phyloP scores from a whole-genome alignment of 2,113 vertebrate species.

The Ellobius talpinus region DNA sequence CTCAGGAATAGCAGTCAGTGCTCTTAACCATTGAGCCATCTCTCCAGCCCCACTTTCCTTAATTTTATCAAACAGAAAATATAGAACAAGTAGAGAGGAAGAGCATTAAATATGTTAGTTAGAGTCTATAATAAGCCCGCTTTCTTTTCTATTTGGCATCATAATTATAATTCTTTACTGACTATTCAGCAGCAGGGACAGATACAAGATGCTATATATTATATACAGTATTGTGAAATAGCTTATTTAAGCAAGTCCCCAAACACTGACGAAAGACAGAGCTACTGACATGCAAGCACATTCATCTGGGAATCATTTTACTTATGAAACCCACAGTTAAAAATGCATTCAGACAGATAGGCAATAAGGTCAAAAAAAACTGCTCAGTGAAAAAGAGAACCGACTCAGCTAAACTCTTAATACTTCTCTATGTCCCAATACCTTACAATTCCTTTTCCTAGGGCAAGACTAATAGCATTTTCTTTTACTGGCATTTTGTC shows the following conservation, averaged over 20 bases:
- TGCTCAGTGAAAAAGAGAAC: neutral
- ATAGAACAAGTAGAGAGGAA: neutral
- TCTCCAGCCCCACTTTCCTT: conserved; percentile 1
- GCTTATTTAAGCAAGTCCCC: neutral
- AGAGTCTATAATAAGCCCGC: conserved; percentile 17
- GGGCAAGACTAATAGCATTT: neutral
- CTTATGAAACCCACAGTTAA: neutral
- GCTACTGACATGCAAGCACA: neutral
- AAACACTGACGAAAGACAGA: conserved; percentile 43
- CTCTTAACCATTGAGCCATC: too few species aligned
- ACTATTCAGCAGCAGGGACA: neutral
- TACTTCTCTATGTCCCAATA: neutral
- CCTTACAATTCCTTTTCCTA: conserved; percentile 23
- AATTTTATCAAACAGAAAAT: conserved; percentile 24
- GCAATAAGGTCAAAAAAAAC: neutral
- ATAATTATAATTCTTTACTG: conserved; percentile 34
- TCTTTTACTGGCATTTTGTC: neutral
- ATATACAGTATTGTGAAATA: neutral
- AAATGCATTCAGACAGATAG: conserved; percentile 25
- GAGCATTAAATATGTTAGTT: neutral
- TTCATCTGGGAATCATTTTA: conserved; percentile 46
- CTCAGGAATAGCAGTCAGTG: too few species aligned
- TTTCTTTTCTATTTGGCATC: neutral
- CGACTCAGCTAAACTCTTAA: neutral
- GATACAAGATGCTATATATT: conserved; percentile 17